Percentiles rank a stretch among this genome's conserved stretches.
Conservation (phyloP, 2,113 vertebrate genomes). For the Fukomys damarensis region DNA sequence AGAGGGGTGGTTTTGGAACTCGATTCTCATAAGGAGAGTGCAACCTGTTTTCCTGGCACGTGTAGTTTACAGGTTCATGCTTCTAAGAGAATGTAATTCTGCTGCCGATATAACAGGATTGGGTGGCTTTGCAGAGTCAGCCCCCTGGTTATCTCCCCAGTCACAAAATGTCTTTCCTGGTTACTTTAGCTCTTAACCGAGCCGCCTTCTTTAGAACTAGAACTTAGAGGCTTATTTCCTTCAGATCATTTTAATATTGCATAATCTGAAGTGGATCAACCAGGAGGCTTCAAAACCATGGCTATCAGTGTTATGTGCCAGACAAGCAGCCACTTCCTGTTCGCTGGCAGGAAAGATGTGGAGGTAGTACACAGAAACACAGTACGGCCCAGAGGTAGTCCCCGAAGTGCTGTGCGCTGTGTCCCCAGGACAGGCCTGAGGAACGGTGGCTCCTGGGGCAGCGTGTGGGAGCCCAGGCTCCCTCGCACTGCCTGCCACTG, state of each 20-base stretch:
- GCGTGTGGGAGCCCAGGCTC: too few species aligned
- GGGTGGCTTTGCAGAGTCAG: background rate
- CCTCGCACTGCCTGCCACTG: background rate
- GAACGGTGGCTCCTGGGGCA: background rate
- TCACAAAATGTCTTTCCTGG: background rate
- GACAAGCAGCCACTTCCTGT: background rate
- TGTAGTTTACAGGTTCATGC: background rate
- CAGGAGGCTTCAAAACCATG: background rate
- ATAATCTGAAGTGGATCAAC: background rate
- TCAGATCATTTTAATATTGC: background rate
- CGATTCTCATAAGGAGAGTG: background rate
- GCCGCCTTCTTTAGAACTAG: background rate
- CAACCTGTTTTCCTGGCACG: background rate
- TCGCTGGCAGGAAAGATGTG: background rate
- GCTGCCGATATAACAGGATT: background rate
- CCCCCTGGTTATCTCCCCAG: background rate
- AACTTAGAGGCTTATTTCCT: background rate
- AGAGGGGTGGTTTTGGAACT: background rate
- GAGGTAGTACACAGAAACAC: background rate
- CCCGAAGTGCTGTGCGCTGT: background rate
- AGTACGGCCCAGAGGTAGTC: background rate
- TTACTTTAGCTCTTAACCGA: background rate
- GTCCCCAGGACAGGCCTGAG: background rate
- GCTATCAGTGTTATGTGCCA: background rate
- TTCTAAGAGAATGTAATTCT: background rate